Conservation (phyloP, 2,888 invertebrate genomes). For the Eupithecia abbreviata region DNA sequence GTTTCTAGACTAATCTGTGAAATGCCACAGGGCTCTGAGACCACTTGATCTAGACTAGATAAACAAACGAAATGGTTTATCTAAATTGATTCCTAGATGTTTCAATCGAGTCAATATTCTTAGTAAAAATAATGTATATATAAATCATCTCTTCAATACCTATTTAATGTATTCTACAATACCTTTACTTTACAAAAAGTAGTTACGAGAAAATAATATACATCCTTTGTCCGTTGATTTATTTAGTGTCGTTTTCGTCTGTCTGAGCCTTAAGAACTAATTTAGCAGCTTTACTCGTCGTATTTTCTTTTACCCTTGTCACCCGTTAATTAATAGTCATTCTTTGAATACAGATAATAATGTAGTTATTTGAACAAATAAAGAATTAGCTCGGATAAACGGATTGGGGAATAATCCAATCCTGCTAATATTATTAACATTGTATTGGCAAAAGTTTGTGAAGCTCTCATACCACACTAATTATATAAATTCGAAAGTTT, state of each 20-base stretch:
- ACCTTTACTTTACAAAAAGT: neutral
- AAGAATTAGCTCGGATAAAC: neutral
- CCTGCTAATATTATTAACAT: neutral
- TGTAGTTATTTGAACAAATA: neutral
- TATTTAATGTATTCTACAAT: neutral
- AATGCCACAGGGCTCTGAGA: too few species aligned
- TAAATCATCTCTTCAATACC: neutral
- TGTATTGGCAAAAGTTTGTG: neutral
- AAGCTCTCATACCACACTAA: too few species aligned
- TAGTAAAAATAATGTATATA: too few species aligned
- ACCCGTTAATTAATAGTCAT: conserved; percentile 7
- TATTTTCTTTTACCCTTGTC: conserved; percentile 11
- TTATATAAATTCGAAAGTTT: too few species aligned
- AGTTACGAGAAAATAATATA: neutral
- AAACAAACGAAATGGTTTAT: too few species aligned
- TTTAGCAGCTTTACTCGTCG: conserved; percentile 4
- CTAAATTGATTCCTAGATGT: too few species aligned
- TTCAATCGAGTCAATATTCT: too few species aligned
- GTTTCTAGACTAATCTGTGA: too few species aligned
- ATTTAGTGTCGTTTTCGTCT: neutral
- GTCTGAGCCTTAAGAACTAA: neutral
- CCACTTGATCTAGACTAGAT: too few species aligned
- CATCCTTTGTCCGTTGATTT: neutral
- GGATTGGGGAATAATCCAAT: neutral
- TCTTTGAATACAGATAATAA: neutral